phyloP scores from a whole-genome alignment of 2,888 invertebrate genomes.

The Rhagonycha fulva region DNA sequence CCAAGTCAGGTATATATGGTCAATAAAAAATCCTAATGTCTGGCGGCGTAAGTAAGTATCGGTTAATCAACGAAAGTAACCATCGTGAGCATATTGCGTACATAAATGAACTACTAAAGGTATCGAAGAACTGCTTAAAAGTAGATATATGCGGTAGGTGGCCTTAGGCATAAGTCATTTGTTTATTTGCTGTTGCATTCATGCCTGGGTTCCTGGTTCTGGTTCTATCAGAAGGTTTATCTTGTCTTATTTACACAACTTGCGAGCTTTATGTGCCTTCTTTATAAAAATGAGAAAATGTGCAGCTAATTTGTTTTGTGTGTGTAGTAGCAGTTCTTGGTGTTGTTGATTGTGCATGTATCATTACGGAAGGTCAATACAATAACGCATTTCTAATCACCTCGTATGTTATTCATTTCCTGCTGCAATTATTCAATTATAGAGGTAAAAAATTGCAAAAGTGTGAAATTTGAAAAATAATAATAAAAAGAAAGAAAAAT shows the following conservation, averaged over 20 bases:
- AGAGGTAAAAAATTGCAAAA: not conserved
- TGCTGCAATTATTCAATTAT: not conserved
- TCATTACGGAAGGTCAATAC: not conserved
- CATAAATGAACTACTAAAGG: slow-evolving; percentile 16
- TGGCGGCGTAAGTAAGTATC: slow-evolving; percentile 1
- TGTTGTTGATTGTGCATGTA: not conserved
- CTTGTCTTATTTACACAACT: not conserved
- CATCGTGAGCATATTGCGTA: slow-evolving; percentile 10
- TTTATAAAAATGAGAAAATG: not conserved
- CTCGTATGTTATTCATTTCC: not conserved
- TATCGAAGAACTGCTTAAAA: slow-evolving; percentile 19
- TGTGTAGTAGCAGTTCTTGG: not conserved
- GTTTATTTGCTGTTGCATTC: slow-evolving; percentile 19
- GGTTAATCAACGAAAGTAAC: slow-evolving; percentile 2
- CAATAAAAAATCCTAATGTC: not conserved
- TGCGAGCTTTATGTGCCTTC: not conserved
- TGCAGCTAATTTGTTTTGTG: not conserved
- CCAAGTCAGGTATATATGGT: not conserved
- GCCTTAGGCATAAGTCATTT: slow-evolving; percentile 9
- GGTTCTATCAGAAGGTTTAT: not conserved
- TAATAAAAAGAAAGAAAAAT: not conserved
- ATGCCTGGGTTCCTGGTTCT: slow-evolving; percentile 6
- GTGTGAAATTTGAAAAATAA: not conserved
- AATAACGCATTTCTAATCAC: not conserved
- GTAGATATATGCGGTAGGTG: slow-evolving; percentile 18